These are phyloP conservation scores for Papilio gigon DNA, from an alignment of 2,888 invertebrate species.

Conservation along the genomic window DNA sequence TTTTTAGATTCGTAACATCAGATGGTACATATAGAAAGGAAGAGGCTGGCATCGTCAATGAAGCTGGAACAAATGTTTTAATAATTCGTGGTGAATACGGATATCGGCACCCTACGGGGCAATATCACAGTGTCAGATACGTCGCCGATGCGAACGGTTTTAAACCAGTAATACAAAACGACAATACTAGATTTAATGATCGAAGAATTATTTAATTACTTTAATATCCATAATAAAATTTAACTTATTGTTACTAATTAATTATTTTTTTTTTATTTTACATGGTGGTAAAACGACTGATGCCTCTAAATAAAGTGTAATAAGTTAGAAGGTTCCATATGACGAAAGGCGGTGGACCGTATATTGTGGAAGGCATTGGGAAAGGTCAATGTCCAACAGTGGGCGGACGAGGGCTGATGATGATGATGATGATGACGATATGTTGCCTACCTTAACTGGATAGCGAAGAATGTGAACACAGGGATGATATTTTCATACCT, in stretches of 20 bases:
- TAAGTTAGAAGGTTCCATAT: no score
- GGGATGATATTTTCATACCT: no score
- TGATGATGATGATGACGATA: no score
- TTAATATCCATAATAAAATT: background rate
- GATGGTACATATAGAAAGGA: conserved; percentile 80
- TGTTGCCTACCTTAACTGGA: no score
- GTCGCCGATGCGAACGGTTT: conserved; percentile 84
- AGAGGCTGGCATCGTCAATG: conserved; percentile 65
- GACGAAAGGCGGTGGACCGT: no score
- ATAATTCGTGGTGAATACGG: conserved; percentile 77
- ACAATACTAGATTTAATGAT: conserved; percentile 69
- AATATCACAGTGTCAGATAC: conserved; percentile 68
- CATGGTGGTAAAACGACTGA: no score
- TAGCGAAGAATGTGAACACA: no score
- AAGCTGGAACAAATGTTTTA: conserved; percentile 50
- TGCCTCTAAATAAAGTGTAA: no score
- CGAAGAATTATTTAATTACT: conserved; percentile 49
- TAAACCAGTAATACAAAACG: conserved; percentile 56
- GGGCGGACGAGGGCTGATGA: no score
- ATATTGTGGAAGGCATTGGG: no score
- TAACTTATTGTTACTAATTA: background rate
- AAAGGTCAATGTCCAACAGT: no score
- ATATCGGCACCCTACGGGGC: conserved; percentile 79
- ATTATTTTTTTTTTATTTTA: no score
- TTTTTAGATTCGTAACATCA: conserved; percentile 70